A percentile compares a stretch with the other conserved stretches of the same genome.
These are phyloP conservation scores for Saturnia japonica DNA, from an alignment of 2,888 invertebrate genomes.

Conservation along the genomic window DNA sequence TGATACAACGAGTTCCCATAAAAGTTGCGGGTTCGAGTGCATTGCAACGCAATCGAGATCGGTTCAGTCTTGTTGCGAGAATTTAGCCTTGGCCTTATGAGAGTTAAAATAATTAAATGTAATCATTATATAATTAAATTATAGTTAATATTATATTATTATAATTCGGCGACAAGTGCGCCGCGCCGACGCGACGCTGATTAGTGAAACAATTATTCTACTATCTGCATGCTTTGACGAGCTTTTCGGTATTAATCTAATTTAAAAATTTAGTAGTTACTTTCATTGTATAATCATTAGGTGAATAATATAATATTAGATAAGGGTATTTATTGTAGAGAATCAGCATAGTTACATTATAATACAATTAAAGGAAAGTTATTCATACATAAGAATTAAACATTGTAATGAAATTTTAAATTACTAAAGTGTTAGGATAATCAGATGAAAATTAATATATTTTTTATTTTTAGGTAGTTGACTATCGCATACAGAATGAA, in stretches of 20 bases:
- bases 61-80: conserved; percentile 80
- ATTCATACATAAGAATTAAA: conserved; percentile 75
- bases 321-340: conserved; percentile 81
- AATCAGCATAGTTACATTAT: conserved; percentile 78
- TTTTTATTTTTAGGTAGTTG: conserved; percentile 82
- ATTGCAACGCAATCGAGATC: conserved; percentile 49
- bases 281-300: conserved; percentile 80
- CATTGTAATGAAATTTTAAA: conserved; percentile 71
- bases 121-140: conserved; percentile 70
- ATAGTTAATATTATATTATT: conserved; percentile 61
- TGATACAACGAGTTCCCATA: conserved; percentile 40
- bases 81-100: conserved; percentile 83
- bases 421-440: conserved; percentile 71
- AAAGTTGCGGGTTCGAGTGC: conserved; percentile 17
- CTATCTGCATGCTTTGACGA: conserved; percentile 82
- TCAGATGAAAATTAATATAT: conserved; percentile 78
- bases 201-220: conserved; percentile 77
- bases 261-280: conserved; percentile 78
- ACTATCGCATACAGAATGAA: conserved; percentile 71
- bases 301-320: conserved; percentile 72
- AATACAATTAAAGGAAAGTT: conserved; percentile 72
- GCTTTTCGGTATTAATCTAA: conserved; percentile 82
- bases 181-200: conserved; percentile 74
- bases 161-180: conserved; percentile 64
- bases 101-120: conserved; percentile 77